Evolutionary conservation across 2,888 invertebrate genomes (phyloP).

Genomic region (Ennomos fuscantarius): DNA sequence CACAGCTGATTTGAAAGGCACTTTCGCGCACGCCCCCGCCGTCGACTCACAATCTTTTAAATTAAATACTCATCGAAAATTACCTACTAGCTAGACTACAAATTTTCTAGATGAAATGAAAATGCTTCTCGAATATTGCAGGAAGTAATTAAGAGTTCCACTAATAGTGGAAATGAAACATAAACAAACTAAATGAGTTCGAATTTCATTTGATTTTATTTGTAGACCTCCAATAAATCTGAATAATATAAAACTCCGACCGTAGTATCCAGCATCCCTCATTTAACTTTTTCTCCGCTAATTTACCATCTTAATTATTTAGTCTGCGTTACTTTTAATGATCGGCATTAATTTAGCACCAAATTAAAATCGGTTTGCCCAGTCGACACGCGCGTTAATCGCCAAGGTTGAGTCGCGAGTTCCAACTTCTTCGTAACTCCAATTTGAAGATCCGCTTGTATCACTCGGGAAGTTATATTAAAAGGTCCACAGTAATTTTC

Average conservation of each 20-base stretch:
- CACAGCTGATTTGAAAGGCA: slow-evolving; percentile 75
- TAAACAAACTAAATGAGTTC: slow-evolving; percentile 20
- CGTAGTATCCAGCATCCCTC: slow-evolving; percentile 17
- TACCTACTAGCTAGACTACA: slow-evolving; percentile 22
- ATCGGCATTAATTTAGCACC: slow-evolving; percentile 67
- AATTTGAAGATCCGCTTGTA: slow-evolving; percentile 75
- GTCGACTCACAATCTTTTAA: slow-evolving; percentile 62
- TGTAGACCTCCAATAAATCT: slow-evolving; percentile 10
- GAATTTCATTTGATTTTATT: slow-evolving; percentile 24
- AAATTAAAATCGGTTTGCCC: slow-evolving; percentile 72
- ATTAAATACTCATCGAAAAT: slow-evolving; percentile 60
- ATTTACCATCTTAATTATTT: slow-evolving; percentile 34
- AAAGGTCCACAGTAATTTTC: slow-evolving; percentile 84
- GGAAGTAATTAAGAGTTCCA: slow-evolving; percentile 39
- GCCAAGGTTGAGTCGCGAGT: slow-evolving; percentile 70
- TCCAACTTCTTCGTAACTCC: slow-evolving; percentile 74
- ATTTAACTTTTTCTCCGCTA: slow-evolving; percentile 25
- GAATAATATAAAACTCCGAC: slow-evolving; percentile 23
- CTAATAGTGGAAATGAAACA: slow-evolving; percentile 28
- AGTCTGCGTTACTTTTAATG: slow-evolving; percentile 53
- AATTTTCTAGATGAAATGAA: slow-evolving; percentile 38
- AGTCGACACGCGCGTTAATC: slow-evolving; percentile 69
- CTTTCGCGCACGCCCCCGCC: slow-evolving; percentile 50
- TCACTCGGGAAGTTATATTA: slow-evolving; percentile 81
- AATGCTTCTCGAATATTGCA: slow-evolving; percentile 35